Conservation (phyloP, 2,888 invertebrate genomes). For the Scotopteryx bipunctaria region DNA sequence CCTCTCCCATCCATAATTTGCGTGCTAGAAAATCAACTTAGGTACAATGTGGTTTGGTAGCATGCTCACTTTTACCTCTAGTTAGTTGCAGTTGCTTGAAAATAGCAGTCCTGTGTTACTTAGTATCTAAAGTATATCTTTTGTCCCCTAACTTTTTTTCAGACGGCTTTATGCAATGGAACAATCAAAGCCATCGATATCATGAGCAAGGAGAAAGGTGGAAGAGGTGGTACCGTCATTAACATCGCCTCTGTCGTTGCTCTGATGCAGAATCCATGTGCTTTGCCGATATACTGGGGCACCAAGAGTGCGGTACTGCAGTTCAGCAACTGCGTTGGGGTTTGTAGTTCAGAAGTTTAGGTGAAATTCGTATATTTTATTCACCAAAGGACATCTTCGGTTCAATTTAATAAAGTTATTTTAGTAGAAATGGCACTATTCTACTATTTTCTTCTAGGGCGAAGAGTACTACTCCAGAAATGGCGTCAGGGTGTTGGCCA, state of each 20-base stretch:
- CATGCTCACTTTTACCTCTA: too few species aligned
- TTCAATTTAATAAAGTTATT: too few species aligned
- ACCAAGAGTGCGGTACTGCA: constrained; percentile 53
- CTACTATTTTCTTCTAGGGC: constrained; percentile 36
- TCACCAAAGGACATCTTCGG: too few species aligned
- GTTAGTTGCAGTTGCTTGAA: too few species aligned
- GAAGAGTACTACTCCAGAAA: constrained; percentile 44
- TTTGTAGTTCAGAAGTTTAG: too few species aligned
- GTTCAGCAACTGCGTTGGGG: constrained; percentile 52
- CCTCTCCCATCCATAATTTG: too few species aligned
- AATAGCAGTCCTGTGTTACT: too few species aligned
- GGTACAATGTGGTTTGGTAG: too few species aligned
- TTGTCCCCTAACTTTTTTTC: background rate
- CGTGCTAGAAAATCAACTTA: too few species aligned
- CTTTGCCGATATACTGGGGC: constrained; percentile 45
- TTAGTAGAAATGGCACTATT: too few species aligned
- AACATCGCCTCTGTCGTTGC: constrained; percentile 52
- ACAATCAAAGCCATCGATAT: constrained; percentile 46
- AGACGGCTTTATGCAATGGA: constrained; percentile 48
- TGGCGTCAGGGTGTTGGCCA: constrained; percentile 49
- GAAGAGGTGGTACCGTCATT: constrained; percentile 50
- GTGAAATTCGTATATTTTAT: too few species aligned
- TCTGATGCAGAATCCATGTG: constrained; percentile 26
- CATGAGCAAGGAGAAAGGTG: constrained; percentile 52
- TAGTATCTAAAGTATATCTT: too few species aligned